Conservation (phyloP, 2,113 vertebrate species). For the Petrocephalus zakoni region DNA sequence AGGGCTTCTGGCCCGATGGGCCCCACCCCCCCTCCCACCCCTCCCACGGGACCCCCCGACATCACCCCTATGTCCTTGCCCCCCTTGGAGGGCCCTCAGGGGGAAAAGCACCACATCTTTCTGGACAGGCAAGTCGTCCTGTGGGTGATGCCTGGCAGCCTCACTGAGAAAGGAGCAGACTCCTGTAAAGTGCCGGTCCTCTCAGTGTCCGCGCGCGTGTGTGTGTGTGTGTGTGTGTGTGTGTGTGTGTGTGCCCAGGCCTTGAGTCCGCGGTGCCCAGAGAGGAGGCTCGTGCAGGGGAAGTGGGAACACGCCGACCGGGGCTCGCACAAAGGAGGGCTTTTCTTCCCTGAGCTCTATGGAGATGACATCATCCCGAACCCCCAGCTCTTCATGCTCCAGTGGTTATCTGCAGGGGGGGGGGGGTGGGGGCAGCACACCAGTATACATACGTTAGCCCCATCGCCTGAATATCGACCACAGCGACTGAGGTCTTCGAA, state of each 20-base stretch:
- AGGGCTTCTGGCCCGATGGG: constrained; percentile 72
- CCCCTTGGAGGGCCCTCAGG: constrained; percentile 65
- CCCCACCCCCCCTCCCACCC: constrained; percentile 48
- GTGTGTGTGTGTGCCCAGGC: constrained; percentile 20
- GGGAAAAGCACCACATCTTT: constrained; percentile 73
- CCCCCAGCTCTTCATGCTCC: constrained; percentile 52
- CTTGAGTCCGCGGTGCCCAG: constrained; percentile 43
- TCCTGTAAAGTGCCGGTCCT: constrained; percentile 13
- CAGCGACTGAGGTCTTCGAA: neutral
- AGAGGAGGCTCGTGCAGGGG: constrained; percentile 47
- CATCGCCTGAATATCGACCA: neutral
- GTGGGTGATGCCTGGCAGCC: constrained; percentile 61
- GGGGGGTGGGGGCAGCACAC: neutral
- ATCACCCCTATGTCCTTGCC: constrained; percentile 57
- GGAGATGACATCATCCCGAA: constrained; percentile 69
- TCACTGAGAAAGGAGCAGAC: constrained; percentile 39
- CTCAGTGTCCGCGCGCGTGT: constrained; percentile 1
- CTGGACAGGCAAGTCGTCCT: constrained; percentile 70
- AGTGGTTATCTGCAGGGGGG: constrained; percentile 40
- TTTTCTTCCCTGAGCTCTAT: constrained; percentile 50
- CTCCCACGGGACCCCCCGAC: constrained; percentile 59
- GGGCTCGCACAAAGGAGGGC: constrained; percentile 61
- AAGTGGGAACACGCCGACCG: constrained; percentile 48
- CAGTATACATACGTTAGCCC: neutral
- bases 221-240: constrained; percentile 14